These are phyloP conservation scores for Xenopus laevis DNA, from an alignment of 2,113 vertebrate genomes.

Conservation along the genomic window DNA sequence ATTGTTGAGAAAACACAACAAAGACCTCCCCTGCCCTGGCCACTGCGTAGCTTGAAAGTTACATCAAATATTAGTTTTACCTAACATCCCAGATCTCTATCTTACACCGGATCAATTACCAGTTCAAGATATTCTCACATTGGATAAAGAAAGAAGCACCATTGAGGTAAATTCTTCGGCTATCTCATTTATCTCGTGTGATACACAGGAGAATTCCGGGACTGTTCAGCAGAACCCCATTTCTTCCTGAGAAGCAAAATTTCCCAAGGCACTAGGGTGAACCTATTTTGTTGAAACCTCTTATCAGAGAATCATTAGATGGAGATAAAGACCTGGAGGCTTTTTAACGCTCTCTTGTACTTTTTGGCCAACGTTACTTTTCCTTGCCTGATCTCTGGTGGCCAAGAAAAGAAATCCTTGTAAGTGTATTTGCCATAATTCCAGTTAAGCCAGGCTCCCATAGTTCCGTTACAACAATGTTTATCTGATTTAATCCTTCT, in stretches of 20 bases:
- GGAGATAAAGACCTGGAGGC: constrained; percentile 53
- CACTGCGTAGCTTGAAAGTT: constrained; percentile 29
- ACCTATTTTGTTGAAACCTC: constrained; percentile 21
- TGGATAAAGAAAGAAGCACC: constrained; percentile 4
- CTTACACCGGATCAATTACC: constrained; percentile 24
- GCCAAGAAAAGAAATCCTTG: constrained; percentile 38
- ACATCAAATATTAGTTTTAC: constrained; percentile 44
- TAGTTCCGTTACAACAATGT: constrained; percentile 55
- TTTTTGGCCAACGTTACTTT: constrained; percentile 37
- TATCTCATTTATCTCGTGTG: constrained; percentile 47
- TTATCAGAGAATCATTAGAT: constrained; percentile 53
- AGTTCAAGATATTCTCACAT: constrained; percentile 32
- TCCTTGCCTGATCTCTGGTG: constrained; percentile 11
- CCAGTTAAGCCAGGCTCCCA: constrained; percentile 40
- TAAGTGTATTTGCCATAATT: constrained; percentile 50
- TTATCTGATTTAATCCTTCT: constrained; percentile 62
- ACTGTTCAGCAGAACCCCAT: constrained; percentile 44
- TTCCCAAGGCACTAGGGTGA: constrained; percentile 53
- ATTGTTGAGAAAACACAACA: constrained; percentile 21
- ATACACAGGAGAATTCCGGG: constrained; percentile 46
- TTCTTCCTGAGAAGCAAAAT: constrained; percentile 50
- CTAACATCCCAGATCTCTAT: constrained; percentile 40
- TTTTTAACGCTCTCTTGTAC: constrained; percentile 29
- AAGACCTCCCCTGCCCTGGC: constrained; percentile 4
- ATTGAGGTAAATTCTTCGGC: constrained; percentile 33